Evolutionary conservation across 2,113 vertebrate species (phyloP).

Genomic region (Thamnophis sirtalis): DNA sequence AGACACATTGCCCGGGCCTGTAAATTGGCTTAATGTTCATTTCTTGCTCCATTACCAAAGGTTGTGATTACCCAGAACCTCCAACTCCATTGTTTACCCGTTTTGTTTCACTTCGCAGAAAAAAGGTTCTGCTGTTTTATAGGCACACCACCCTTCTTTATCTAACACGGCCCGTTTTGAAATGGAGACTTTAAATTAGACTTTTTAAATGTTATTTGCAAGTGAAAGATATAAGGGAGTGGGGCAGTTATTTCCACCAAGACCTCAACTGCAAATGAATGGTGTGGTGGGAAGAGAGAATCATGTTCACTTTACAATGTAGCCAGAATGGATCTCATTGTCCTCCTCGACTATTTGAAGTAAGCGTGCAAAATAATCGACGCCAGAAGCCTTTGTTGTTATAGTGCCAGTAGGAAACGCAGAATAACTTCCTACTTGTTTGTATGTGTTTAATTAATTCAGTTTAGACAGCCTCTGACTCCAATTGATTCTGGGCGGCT

Average conservation of each 20-base stretch:
- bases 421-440: not conserved
- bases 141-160: not conserved
- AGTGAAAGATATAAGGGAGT: too few species aligned
- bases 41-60: slow-evolving; percentile 52
- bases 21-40: slow-evolving; percentile 42
- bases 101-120: slow-evolving; percentile 25
- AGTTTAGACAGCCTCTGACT: not conserved
- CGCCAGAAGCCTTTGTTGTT: not conserved
- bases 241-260: not conserved
- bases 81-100: not conserved
- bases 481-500: not conserved
- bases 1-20: slow-evolving; percentile 27
- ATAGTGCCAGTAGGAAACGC: not conserved
- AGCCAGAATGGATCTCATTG: slow-evolving; percentile 1
- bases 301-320: not conserved
- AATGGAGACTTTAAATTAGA: slow-evolving; percentile 7
- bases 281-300: not conserved
- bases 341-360: not conserved
- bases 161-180: not conserved
- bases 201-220: not conserved
- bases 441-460: not conserved
- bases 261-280: not conserved
- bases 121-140: slow-evolving; percentile 15
- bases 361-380: not conserved
- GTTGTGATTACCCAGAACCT: slow-evolving; percentile 35